Evolutionary conservation across 2,888 invertebrate species (phyloP).

Genomic region (Platynereis dumerilii): DNA sequence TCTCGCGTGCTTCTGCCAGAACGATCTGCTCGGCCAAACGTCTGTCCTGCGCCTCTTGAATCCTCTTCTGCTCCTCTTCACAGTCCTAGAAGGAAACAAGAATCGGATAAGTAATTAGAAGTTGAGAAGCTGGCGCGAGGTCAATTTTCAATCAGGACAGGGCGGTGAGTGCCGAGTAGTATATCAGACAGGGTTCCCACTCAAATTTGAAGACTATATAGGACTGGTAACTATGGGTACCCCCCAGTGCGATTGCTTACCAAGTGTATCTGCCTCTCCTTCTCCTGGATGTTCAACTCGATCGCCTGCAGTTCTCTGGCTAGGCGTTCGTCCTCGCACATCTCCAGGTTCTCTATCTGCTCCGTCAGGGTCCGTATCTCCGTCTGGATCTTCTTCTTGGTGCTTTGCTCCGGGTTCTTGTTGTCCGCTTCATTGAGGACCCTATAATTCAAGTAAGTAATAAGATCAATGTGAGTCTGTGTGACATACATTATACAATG

Average conservation of each 20-base stretch:
- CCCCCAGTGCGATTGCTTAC: slow-evolving; percentile 32
- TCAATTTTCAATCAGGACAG: too few relatives aligned
- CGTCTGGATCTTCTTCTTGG: slow-evolving; percentile 45
- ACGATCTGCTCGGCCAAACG: slow-evolving; percentile 21
- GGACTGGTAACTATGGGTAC: too few relatives aligned
- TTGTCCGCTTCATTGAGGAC: slow-evolving; percentile 22
- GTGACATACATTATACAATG: too few relatives aligned
- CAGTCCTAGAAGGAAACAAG: not conserved
- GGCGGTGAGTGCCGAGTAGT: too few relatives aligned
- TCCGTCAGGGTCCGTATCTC: slow-evolving; percentile 49
- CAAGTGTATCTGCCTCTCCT: slow-evolving; percentile 47
- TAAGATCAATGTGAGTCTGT: too few relatives aligned
- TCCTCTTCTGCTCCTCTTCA: slow-evolving; percentile 9
- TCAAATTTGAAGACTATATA: too few relatives aligned
- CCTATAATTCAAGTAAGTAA: too few relatives aligned
- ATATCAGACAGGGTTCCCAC: too few relatives aligned
- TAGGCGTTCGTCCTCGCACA: slow-evolving; percentile 48
- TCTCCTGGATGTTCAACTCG: slow-evolving; percentile 41
- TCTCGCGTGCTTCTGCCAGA: slow-evolving; percentile 21
- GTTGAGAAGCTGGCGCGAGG: too few relatives aligned
- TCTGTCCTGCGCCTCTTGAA: slow-evolving; percentile 21
- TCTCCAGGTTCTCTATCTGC: slow-evolving; percentile 47
- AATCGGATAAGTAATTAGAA: too few relatives aligned
- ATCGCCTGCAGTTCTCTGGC: slow-evolving; percentile 53
- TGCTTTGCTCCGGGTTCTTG: not conserved